Evolutionary conservation across 2,113 vertebrate species (phyloP).

Genomic region (Clarias magur): DNA sequence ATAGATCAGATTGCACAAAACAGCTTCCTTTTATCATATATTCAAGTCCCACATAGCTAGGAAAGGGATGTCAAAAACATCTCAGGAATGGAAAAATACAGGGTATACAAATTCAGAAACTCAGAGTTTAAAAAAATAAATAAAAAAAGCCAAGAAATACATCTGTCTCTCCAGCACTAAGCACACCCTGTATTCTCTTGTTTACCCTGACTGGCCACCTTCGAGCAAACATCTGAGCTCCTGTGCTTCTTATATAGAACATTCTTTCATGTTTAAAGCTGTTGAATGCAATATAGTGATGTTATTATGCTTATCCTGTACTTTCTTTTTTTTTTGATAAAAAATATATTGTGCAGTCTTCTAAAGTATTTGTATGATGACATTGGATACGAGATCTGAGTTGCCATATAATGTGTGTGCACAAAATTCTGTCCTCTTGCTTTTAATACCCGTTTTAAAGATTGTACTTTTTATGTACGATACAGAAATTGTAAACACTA

Average conservation of each 20-base stretch:
- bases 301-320: no score
- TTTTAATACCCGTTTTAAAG: neutral
- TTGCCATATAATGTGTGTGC: neutral
- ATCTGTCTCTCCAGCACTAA: neutral
- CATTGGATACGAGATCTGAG: neutral
- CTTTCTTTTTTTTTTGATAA: no score
- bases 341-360: neutral
- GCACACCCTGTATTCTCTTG: neutral
- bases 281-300: neutral
- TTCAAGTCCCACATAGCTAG: neutral
- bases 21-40: neutral
- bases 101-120: neutral
- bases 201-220: neutral
- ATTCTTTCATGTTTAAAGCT: neutral
- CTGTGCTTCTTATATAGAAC: neutral
- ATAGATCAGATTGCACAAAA: neutral
- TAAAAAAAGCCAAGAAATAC: neutral
- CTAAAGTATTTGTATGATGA: neutral
- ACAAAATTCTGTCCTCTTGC: neutral
- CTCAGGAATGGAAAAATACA: slow-evolving; percentile 6
- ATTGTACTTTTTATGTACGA: neutral
- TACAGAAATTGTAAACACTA: neutral
- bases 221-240: neutral
- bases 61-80: neutral
- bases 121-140: neutral